Percentiles rank a stretch among this genome's conserved stretches.
These are phyloP conservation scores for Cladopsammia gracilis DNA, from an alignment of 64 coral and sea anemone species.

Conservation along the genomic window DNA sequence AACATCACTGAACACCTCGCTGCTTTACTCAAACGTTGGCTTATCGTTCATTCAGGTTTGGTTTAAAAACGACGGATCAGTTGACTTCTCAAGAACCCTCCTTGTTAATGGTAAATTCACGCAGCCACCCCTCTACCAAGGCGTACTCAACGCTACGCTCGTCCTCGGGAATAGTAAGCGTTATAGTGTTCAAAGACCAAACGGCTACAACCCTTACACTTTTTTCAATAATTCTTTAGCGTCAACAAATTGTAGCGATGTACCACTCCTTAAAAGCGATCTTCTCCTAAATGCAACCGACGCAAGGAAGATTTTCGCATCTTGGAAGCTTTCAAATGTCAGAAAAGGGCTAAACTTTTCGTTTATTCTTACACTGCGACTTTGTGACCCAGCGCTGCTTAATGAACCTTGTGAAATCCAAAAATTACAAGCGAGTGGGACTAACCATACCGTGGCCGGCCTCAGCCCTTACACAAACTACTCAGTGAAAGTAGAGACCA, in stretches of 20 bases:
- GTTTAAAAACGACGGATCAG: slow-evolving; percentile 22
- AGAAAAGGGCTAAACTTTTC: slow-evolving; percentile 63
- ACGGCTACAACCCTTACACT: slow-evolving; percentile 64
- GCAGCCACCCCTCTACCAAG: slow-evolving; percentile 26
- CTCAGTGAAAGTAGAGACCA: slow-evolving; percentile 41
- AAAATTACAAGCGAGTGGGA: slow-evolving; percentile 24
- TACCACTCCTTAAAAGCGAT: slow-evolving; percentile 39
- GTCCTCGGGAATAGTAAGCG: slow-evolving; percentile 35
- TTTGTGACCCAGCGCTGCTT: slow-evolving; percentile 39
- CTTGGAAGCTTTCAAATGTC: slow-evolving; percentile 61
- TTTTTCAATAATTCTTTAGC: slow-evolving; percentile 60
- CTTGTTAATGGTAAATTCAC: slow-evolving; percentile 43
- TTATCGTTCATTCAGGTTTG: slow-evolving; percentile 60
- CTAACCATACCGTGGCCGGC: slow-evolving; percentile 44
- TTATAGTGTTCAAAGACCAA: slow-evolving; percentile 38
- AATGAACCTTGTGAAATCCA: slow-evolving; percentile 64
- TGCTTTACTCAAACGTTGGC: slow-evolving; percentile 58
- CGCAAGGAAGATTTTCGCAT: slow-evolving; percentile 8
- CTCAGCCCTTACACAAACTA: slow-evolving; percentile 63
- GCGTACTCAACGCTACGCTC: slow-evolving; percentile 23
- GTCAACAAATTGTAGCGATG: slow-evolving; percentile 58
- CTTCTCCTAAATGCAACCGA: slow-evolving; percentile 4
- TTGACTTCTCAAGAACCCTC: slow-evolving; percentile 30
- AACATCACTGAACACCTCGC: slow-evolving; percentile 52
- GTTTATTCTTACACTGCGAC: slow-evolving; percentile 38